phyloP scores from a whole-genome alignment of 2,797 vertebrate species.

The Myiothlypis coronata region DNA sequence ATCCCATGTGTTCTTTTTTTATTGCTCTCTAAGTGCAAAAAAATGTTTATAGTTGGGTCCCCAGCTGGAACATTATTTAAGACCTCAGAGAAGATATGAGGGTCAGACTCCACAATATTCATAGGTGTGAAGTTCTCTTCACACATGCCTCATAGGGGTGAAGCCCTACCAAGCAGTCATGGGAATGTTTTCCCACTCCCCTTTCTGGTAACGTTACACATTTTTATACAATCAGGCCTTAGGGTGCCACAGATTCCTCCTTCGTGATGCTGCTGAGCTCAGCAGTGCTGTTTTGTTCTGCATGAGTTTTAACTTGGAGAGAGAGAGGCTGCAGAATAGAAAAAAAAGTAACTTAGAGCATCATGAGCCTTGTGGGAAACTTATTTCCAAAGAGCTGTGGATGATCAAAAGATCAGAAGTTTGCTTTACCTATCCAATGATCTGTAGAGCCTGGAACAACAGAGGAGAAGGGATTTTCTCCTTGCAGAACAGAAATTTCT shows the following conservation, averaged over 20 bases:
- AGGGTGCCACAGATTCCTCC: conserved; percentile 1
- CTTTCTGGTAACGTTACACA: background rate
- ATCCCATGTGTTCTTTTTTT: conserved; percentile 4
- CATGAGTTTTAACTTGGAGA: background rate
- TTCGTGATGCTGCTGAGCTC: background rate
- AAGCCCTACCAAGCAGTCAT: background rate
- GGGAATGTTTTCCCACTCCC: background rate
- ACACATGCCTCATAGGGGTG: background rate
- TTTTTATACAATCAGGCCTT: conserved; percentile 36
- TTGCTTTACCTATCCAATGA: conserved; percentile 28
- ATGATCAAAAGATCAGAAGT: conserved; percentile 25
- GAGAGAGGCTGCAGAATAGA: background rate
- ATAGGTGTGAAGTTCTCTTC: conserved; percentile 15
- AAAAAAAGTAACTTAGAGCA: background rate
- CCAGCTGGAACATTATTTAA: conserved; percentile 45
- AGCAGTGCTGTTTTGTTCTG: conserved; percentile 29
- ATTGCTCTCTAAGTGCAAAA: conserved; percentile 18
- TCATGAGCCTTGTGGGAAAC: conserved; percentile 20
- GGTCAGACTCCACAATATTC: background rate
- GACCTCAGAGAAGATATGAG: background rate
- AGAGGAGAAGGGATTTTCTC: background rate
- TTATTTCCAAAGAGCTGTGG: background rate
- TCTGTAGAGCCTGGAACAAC: conserved; percentile 4
- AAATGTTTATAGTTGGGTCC: conserved; percentile 10
- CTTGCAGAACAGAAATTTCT: background rate